Conservation (phyloP, 1,140 invertebrate species). For the Charaxes varanes region DNA sequence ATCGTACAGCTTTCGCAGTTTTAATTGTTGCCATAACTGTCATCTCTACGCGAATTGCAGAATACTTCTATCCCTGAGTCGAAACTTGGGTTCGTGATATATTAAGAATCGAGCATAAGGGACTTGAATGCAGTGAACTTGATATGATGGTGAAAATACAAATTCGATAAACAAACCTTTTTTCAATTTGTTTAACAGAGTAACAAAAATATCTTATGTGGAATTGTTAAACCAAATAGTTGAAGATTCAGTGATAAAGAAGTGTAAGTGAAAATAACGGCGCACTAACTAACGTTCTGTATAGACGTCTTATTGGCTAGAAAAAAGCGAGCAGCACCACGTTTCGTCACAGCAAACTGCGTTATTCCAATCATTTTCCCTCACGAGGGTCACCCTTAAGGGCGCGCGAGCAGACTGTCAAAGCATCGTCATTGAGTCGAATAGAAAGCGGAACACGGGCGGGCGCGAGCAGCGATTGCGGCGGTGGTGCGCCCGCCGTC, state of each 20-base stretch:
- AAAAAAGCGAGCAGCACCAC: slow-evolving; percentile 38
- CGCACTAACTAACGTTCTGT: background rate
- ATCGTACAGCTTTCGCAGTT: slow-evolving; percentile 8
- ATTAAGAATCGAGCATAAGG: background rate
- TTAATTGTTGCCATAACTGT: slow-evolving; percentile 1
- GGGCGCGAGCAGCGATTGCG: slow-evolving; percentile 48
- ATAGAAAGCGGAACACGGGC: slow-evolving; percentile 45
- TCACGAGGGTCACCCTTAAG: slow-evolving; percentile 45
- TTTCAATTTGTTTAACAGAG: background rate
- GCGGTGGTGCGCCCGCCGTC: slow-evolving; percentile 47
- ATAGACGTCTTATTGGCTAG: background rate
- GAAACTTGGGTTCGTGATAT: too few relatives aligned
- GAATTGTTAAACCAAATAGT: too few relatives aligned
- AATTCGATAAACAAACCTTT: background rate
- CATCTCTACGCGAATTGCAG: background rate
- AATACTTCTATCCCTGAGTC: too few relatives aligned
- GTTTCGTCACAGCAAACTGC: slow-evolving; percentile 65
- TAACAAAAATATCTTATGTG: background rate
- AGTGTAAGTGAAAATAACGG: slow-evolving; percentile 6
- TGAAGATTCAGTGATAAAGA: too few relatives aligned
- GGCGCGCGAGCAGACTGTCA: slow-evolving; percentile 44
- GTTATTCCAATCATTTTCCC: slow-evolving; percentile 55
- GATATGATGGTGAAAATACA: background rate
- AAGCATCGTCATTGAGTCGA: slow-evolving; percentile 58
- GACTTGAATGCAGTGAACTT: background rate